phyloP scores from a whole-genome alignment of 2,797 vertebrate species.

The Oreochromis grahami region DNA sequence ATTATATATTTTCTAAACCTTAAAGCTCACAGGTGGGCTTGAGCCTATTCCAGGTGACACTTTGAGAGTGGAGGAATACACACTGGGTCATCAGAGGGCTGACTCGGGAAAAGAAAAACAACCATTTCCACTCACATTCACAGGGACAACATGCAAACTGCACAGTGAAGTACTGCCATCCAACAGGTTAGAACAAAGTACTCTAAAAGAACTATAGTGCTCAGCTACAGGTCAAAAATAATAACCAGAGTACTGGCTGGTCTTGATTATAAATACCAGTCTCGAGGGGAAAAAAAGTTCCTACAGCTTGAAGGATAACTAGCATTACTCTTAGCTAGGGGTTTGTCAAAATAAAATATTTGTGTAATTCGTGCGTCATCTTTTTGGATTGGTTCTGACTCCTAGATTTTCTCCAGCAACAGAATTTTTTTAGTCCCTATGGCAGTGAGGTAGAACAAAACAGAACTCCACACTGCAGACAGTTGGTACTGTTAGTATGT shows the following conservation, averaged over 20 bases:
- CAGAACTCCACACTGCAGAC: background rate
- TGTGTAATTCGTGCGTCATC: background rate
- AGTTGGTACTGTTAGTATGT: background rate
- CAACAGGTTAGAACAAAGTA: background rate
- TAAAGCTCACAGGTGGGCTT: background rate
- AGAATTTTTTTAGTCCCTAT: background rate
- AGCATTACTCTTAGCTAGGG: background rate
- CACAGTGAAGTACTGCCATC: background rate
- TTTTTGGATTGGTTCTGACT: background rate
- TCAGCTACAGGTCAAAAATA: background rate
- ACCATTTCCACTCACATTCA: background rate
- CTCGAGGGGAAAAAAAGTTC: rapidly evolving
- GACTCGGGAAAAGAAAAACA: background rate
- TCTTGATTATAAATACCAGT: background rate
- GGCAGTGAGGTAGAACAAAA: background rate
- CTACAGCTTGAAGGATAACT: background rate
- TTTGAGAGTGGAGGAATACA: background rate
- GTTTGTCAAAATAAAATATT: background rate
- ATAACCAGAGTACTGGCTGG: background rate
- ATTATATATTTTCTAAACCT: background rate
- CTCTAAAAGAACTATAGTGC: background rate
- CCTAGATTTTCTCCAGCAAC: background rate
- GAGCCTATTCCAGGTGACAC: background rate
- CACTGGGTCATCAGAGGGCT: background rate
- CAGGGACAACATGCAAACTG: background rate